Evolutionary conservation across 2,113 vertebrate species (phyloP), one percentile per base, ranked within the genome.

Genomic region (Scortum barcoo): DNA sequence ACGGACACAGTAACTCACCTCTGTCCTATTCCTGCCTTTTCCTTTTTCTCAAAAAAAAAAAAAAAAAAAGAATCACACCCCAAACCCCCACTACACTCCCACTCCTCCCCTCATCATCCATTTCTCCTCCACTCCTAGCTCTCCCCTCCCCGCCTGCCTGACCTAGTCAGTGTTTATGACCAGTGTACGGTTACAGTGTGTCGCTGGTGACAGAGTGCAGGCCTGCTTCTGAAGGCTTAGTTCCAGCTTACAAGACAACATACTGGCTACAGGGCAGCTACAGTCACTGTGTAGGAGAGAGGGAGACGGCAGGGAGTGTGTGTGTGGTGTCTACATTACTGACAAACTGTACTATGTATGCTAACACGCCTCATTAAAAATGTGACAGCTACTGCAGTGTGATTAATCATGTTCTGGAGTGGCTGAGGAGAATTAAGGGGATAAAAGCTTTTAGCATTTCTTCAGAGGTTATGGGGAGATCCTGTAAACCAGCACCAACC

Each of bases 131-230:
- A 13, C 72, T 72, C 50, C 30, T 30, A n/a, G 40, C 42, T 42
- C 10, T 38, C 26, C 72, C 57, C 65, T 68, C 26, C 51, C 44
- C 58, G 63, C 51, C 74, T 38, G 42, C 50, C 78, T 44, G 76
- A 76, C 65, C 80, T 9, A 68, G 42, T 69, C 86, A 77, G 82
- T 94, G 90, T 93, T 92, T 93, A 92, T 77, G 84, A 83, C 80
- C 76, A 84, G 91, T 91, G 84, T 94, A 82, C 33, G 74, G 89
- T 93, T 93, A 88, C 92, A 86, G 86, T 54, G 81, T 89, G 88
- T 91, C 70, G 51, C 80, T 62, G 81, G 82, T 93, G 94, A 95
- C 90, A 91, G 57, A 94, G 87, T 85, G 86, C 94, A 94, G 94
- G 76, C 88, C 81, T 80, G 78, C 78, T 86, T 84, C 85, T 83